Conservation (phyloP, 2,113 vertebrate species). For the Xyliphius kryptos region DNA sequence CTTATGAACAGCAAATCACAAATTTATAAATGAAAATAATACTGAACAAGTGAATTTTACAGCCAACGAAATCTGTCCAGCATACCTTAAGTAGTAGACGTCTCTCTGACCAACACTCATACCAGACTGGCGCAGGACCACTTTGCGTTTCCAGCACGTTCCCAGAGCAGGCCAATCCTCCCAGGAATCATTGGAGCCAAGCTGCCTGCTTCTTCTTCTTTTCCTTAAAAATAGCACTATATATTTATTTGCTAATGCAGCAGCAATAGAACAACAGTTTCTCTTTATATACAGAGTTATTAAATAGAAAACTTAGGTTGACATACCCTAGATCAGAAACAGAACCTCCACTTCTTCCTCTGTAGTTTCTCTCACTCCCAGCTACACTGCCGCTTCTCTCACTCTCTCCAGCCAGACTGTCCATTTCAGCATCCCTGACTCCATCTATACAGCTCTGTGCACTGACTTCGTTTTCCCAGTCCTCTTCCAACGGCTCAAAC, state of each 20-base stretch:
- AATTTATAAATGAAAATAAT: too few species aligned
- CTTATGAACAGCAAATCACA: neutral
- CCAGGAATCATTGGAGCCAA: slow-evolving; percentile 68
- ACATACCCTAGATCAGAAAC: slow-evolving; percentile 25
- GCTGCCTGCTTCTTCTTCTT: slow-evolving; percentile 1
- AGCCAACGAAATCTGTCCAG: too few species aligned
- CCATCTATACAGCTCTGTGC: slow-evolving; percentile 29
- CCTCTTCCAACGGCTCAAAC: slow-evolving; percentile 70
- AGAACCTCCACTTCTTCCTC: slow-evolving; percentile 16
- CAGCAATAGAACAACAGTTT: too few species aligned
- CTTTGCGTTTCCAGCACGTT: slow-evolving; percentile 79
- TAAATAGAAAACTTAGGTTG: too few species aligned
- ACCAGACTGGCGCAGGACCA: slow-evolving; percentile 74
- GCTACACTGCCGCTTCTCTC: too few species aligned
- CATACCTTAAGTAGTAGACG: slow-evolving; percentile 83
- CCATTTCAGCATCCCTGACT: slow-evolving; percentile 48
- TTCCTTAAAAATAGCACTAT: neutral
- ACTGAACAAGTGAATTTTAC: too few species aligned
- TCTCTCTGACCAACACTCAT: slow-evolving; percentile 73
- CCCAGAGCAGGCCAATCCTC: slow-evolving; percentile 72
- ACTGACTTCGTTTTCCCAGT: slow-evolving; percentile 48
- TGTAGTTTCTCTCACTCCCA: slow-evolving; percentile 47
- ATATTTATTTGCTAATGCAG: neutral
- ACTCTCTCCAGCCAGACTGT: slow-evolving; percentile 63
- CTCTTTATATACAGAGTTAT: too few species aligned